Evolutionary conservation across 23 tunicate genomes (phyloP).

Genomic region (Trididemnum nubilum): DNA sequence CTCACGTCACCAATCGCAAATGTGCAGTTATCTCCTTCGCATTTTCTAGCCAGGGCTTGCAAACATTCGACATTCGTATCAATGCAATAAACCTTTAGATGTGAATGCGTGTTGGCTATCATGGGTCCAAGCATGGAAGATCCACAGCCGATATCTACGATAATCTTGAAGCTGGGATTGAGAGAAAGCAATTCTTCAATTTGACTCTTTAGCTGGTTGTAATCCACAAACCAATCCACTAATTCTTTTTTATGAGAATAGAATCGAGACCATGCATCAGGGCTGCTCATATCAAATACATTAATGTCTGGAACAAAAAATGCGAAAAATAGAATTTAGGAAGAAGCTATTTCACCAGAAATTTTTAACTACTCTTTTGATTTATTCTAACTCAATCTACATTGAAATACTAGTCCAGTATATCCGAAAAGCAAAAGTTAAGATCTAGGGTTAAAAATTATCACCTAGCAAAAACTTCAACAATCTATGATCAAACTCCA

Average conservation of each 20-base stretch:
- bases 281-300: conserved; percentile 26
- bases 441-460: no score
- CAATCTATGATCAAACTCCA: no score
- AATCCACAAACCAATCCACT: conserved; percentile 71
- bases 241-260: conserved; percentile 19
- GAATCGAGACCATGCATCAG: conserved; percentile 44
- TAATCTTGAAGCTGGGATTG: neutral
- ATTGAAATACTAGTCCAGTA: no score
- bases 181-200: neutral
- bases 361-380: neutral
- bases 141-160: conserved; percentile 84
- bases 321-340: neutral
- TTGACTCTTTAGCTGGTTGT: conserved; percentile 31
- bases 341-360: neutral
- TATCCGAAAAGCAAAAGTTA: no score
- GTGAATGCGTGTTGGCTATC: conserved; percentile 13
- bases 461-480: no score
- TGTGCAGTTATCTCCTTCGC: conserved; percentile 15
- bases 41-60: neutral
- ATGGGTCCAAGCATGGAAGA: conserved; percentile 46
- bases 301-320: neutral
- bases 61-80: conserved; percentile 59
- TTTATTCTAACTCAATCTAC: no score
- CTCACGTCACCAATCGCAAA: conserved; percentile 40
- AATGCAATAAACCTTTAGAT: conserved; percentile 53